Evolutionary conservation across 2,797 vertebrate genomes (phyloP), one percentile per base, ranked within the genome.

Genomic region (Halcyon chelicuti): DNA sequence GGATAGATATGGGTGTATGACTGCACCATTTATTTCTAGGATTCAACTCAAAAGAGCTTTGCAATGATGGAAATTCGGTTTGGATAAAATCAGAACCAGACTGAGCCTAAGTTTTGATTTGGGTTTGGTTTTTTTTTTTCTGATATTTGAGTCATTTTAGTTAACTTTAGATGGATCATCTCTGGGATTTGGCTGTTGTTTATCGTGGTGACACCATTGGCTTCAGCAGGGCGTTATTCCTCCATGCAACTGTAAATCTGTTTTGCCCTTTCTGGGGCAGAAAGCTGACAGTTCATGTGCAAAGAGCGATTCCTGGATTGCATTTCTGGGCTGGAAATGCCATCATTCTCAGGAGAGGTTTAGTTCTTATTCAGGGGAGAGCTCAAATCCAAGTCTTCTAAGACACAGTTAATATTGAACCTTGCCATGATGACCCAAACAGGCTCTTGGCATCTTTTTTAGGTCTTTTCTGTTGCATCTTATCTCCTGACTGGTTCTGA

Each of bases 31-130:
- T 70, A 25, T 61, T 85, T 79, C 60, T 70, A 55, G 46, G 17
- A 77, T 49, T 62, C 28, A 42, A 14, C 47, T 58, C 39, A 22
- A 19, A 84, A 76, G 15, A 82, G 20, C n/a, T 79, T 88, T 66
- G 10, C 37, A 17, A 47, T 61, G 28, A 39, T 47, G 44, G 7
- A 18, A 47, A 37, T 71, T 81, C 1, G 49, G 85, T 94, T 96
- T 94, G 95, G 93, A 79, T 86, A 90, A 94, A 92, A 93, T 96
- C 96, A 97, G 95, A 97, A 96, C 96, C 95, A 97, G 96, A 17
- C 39, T 2, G 7, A 88, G 66, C 10, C 67, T 51, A 90, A 67
- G 7, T 61, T 44, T 60, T 21, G 47, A 25, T 4, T 14, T 76
- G 51, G 46, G 6, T 47, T 52, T 51, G 49, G 19, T 11, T 18